Evolutionary conservation across 2,113 vertebrate genomes (phyloP), one percentile per base, ranked within the genome.

Genomic region (Narcine bancroftii): DNA sequence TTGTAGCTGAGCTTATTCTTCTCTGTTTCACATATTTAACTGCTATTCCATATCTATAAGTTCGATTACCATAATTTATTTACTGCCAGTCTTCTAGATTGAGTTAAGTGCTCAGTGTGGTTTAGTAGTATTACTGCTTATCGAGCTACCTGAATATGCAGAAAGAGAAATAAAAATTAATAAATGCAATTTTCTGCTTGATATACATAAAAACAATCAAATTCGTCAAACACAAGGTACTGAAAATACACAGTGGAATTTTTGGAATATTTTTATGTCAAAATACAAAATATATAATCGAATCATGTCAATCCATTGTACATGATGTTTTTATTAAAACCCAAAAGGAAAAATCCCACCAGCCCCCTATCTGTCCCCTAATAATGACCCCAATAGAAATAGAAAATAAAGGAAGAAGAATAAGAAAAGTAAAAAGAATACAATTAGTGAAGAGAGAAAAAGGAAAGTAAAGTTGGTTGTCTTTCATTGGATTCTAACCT

Each of bases 31-130:
- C 47, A 33, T 53, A 53, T 47, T 83, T 83, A 83, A 53, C 50
- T 83, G 79, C 29, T 47, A 53, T n/a, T 83, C 79, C 47, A 83
- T 53, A 83, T 83, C 53, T 83, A 15, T 83, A 83, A 83, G 33
- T n/a, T 56, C 50, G 50, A 53, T 83, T 83, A 13, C 3, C 10
- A 56, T 53, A 29, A 83, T 83, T 83, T 83, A 83, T 83, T 33
- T 15, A 53, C 47, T 83, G 45, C 2, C 47, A 83, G 47, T 53
- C 79, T 83, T 45, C 26, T 83, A 13, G 79, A 33, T 56, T 26
- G 33, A 26, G 26, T 83, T 53, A 83, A 83, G 77, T 83, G 77
- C 26, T 53, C 29, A 53, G 47, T 53, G 45, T 33, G 79, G 53
- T 83, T 83, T 83, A 83, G 79, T 33, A 15, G 53, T 83, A 33